Evolutionary conservation across 1,140 invertebrate genomes (phyloP).

Genomic region (Gonioctena quinquepunctata): DNA sequence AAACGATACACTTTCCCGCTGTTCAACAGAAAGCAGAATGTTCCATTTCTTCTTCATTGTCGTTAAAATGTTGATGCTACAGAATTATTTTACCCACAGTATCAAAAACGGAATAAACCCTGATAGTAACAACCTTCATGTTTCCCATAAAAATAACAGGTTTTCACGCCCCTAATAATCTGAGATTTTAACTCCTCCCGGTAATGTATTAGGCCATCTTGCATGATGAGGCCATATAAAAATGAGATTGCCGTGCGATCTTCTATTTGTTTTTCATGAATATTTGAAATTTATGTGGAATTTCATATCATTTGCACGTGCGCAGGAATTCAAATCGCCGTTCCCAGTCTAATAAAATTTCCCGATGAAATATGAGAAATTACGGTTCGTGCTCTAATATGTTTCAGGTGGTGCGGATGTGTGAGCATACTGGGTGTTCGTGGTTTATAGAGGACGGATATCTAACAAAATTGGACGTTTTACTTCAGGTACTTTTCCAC

Average conservation of each 20-base stretch:
- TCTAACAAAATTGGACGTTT: too few relatives aligned
- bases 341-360: constrained; percentile 21
- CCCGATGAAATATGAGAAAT: constrained; percentile 13
- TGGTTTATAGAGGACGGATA: not conserved
- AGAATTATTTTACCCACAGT: too few relatives aligned
- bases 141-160: not conserved
- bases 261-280: constrained; percentile 18
- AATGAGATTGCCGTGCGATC: constrained; percentile 13
- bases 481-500: too few relatives aligned
- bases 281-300: constrained; percentile 18
- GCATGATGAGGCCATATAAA: constrained; percentile 17
- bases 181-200: not conserved
- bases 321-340: constrained; percentile 14
- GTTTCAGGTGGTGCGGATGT: not conserved
- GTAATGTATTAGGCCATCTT: constrained; percentile 7
- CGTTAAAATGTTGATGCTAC: too few relatives aligned
- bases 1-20: too few relatives aligned
- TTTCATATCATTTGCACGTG: constrained; percentile 24
- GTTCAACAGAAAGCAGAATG: too few relatives aligned
- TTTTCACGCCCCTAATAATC: not conserved
- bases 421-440: not conserved
- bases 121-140: too few relatives aligned
- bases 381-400: constrained; percentile 18
- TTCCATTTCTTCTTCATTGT: too few relatives aligned
- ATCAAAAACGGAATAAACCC: too few relatives aligned